Conservation (phyloP, 2,888 invertebrate species). For the Neoitamus cyanurus region DNA sequence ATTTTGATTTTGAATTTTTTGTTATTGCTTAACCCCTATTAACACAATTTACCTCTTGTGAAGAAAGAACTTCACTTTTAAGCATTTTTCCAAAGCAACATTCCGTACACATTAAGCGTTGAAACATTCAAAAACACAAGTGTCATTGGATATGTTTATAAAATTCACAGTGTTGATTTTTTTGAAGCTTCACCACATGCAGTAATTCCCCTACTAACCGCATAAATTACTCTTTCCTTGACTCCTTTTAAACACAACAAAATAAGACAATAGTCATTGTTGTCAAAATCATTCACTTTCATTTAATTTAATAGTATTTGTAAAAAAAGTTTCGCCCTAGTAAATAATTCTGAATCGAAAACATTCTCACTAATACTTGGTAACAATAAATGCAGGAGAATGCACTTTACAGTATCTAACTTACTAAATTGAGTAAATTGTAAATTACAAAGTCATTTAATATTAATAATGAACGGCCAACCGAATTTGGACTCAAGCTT, state of each 20-base stretch:
- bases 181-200: not conserved
- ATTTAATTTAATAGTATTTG: not conserved
- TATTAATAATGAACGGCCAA: not conserved
- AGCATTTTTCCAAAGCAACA: not conserved
- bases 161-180: not conserved
- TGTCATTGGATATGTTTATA: not conserved
- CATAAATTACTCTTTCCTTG: not conserved
- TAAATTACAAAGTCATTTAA: not conserved
- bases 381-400: constrained; percentile 24
- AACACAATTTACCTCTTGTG: not conserved
- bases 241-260: not conserved
- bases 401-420: constrained; percentile 11
- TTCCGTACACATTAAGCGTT: not conserved
- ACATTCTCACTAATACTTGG: constrained; percentile 17
- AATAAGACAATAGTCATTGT: not conserved
- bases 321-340: not conserved
- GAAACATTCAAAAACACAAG: not conserved
- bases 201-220: not conserved
- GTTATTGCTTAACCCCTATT: not conserved
- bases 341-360: constrained; percentile 3
- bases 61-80: too few species aligned
- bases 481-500: not conserved
- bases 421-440: constrained; percentile 1
- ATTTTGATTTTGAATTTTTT: not conserved
- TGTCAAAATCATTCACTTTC: not conserved